Conservation (phyloP, 2,113 vertebrate species). For the Herpailurus yagouaroundi region DNA sequence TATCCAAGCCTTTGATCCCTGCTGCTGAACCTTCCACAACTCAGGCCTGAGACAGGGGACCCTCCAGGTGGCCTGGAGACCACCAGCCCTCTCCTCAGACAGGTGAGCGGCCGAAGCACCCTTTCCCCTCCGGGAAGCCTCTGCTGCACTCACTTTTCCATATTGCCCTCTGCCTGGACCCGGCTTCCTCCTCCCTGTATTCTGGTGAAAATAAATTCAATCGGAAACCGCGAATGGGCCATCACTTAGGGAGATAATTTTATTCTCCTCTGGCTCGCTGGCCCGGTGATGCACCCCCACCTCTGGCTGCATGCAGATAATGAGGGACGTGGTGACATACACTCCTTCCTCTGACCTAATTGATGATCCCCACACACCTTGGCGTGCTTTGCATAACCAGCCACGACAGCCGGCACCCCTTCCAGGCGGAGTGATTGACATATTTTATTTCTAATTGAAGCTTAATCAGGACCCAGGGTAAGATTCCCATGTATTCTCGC, state of each 20-base stretch:
- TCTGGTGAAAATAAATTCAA: conserved; percentile 77
- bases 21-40: neutral
- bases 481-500: conserved; percentile 35
- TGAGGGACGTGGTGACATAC: conserved; percentile 83
- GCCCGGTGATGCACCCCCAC: conserved; percentile 74
- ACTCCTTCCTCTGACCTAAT: conserved; percentile 84
- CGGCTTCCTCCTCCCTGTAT: conserved; percentile 86
- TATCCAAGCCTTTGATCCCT: neutral
- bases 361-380: conserved; percentile 86
- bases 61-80: neutral
- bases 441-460: conserved; percentile 88
- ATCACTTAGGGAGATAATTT: conserved; percentile 79
- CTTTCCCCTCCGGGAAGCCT: neutral
- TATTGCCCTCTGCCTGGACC: neutral
- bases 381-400: conserved; percentile 87
- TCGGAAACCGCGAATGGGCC: conserved; percentile 42
- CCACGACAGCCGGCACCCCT: conserved; percentile 85
- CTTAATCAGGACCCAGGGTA: conserved; percentile 83
- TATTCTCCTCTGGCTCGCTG: conserved; percentile 79
- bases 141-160: neutral
- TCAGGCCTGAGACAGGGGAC: neutral
- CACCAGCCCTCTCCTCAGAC: neutral
- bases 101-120: neutral
- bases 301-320: conserved; percentile 80
- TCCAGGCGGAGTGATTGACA: conserved; percentile 86